Percentiles rank a stretch among this genome's conserved stretches.
Evolutionary conservation across 1,140 invertebrate species (phyloP).

Genomic region (Bathynomus jamesi): DNA sequence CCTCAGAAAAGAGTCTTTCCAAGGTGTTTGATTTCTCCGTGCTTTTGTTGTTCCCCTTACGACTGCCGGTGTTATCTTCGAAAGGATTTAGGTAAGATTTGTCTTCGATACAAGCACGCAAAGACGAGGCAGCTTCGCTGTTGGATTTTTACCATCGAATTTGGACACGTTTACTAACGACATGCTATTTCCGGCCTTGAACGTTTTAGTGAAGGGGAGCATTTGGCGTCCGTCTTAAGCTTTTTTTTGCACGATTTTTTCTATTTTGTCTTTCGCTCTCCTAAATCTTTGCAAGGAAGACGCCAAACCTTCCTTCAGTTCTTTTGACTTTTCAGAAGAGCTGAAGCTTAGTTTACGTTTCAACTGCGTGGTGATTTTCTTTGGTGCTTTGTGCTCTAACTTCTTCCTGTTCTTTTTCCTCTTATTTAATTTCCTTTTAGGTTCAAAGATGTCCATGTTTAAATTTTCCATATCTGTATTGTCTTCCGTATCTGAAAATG

Average conservation of each 20-base stretch:
- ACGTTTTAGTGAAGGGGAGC: slow-evolving; percentile 8
- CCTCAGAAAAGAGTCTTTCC: no score
- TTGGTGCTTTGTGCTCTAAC: neutral
- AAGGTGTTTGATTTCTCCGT: neutral
- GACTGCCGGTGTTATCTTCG: neutral
- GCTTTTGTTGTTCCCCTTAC: no score
- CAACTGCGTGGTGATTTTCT: slow-evolving; percentile 3
- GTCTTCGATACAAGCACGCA: neutral
- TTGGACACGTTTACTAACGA: neutral
- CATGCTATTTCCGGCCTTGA: neutral
- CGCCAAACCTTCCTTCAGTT: slow-evolving; percentile 25
- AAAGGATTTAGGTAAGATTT: neutral
- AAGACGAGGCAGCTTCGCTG: neutral
- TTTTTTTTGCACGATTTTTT: slow-evolving; percentile 26
- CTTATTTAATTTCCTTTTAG: no score
- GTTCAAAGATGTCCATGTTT: slow-evolving; percentile 32
- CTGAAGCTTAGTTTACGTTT: slow-evolving; percentile 34
- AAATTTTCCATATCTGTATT: slow-evolving; percentile 31
- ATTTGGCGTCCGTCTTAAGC: slow-evolving; percentile 9
- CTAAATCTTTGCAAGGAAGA: slow-evolving; percentile 29
- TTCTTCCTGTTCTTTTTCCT: neutral
- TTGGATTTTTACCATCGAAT: neutral
- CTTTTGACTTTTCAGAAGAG: slow-evolving; percentile 27
- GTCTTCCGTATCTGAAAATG: slow-evolving; percentile 31
- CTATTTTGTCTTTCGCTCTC: slow-evolving; percentile 29